phyloP scores from a whole-genome alignment of 2,888 invertebrate species.

The Oconnorella tubifera region DNA sequence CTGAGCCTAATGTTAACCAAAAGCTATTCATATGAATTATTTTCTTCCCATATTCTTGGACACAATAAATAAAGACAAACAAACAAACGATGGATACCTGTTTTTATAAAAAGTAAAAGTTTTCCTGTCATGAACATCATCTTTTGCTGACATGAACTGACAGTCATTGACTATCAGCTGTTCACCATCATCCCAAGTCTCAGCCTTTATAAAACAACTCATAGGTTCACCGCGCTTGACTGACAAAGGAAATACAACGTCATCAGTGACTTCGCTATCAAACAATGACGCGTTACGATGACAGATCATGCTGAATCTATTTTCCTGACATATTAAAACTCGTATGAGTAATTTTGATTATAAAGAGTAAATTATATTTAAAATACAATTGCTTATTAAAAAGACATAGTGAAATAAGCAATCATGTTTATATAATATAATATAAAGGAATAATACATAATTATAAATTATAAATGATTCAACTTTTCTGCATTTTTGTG shows the following conservation, averaged over 20 bases:
- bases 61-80: no score
- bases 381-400: neutral
- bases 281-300: neutral
- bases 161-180: conserved; percentile 24
- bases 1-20: no score
- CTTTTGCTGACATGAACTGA: conserved; percentile 14
- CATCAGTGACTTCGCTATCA: neutral
- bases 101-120: no score
- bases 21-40: no score
- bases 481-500: no score
- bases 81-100: no score
- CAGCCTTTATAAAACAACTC: conserved; percentile 16
- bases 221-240: neutral
- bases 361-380: neutral
- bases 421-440: neutral
- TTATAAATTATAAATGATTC: no score
- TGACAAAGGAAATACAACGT: neutral
- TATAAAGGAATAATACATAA: neutral
- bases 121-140: no score
- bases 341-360: neutral
- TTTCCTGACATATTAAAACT: neutral
- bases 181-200: conserved; percentile 20
- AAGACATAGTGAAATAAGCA: no score
- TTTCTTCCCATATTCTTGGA: no score
- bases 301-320: neutral